These are phyloP conservation scores for Meloidogyne exigua DNA, from an alignment of 1,140 invertebrate genomes.

Conservation along the genomic window DNA sequence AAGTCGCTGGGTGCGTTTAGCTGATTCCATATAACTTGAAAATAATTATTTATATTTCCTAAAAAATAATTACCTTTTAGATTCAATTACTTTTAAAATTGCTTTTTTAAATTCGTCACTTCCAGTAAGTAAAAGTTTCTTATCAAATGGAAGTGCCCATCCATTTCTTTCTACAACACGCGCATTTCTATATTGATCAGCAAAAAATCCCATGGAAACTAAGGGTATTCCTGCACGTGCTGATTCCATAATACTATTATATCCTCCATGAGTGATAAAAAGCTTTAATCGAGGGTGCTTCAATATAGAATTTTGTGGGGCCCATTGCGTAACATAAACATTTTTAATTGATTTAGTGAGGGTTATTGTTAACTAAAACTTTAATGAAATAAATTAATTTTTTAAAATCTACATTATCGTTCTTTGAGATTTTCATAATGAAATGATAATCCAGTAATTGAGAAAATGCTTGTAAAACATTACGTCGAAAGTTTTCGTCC, in stretches of 20 bases:
- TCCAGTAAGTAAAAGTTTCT: constrained; percentile 19
- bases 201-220: constrained; percentile 42
- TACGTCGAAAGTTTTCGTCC: constrained; percentile 18
- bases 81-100: constrained; percentile 35
- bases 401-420: constrained; percentile 27
- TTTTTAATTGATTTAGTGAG: constrained; percentile 25
- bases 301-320: constrained; percentile 38
- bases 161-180: constrained; percentile 39
- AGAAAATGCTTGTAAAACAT: constrained; percentile 33
- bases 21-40: not conserved
- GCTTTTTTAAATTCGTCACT: constrained; percentile 14
- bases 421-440: constrained; percentile 40
- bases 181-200: constrained; percentile 44
- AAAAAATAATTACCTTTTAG: constrained; percentile 27
- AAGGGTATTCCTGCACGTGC: constrained; percentile 40
- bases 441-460: constrained; percentile 41
- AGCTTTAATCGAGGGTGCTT: constrained; percentile 36
- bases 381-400: not conserved
- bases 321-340: constrained; percentile 34
- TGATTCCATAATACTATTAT: constrained; percentile 47
- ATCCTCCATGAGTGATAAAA: constrained; percentile 54
- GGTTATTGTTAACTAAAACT: constrained; percentile 10
- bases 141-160: constrained; percentile 40
- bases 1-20: constrained; percentile 24
- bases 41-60: not conserved